Conservation (phyloP, 92 coral and sea anemone genomes). For the Metridium senile region DNA sequence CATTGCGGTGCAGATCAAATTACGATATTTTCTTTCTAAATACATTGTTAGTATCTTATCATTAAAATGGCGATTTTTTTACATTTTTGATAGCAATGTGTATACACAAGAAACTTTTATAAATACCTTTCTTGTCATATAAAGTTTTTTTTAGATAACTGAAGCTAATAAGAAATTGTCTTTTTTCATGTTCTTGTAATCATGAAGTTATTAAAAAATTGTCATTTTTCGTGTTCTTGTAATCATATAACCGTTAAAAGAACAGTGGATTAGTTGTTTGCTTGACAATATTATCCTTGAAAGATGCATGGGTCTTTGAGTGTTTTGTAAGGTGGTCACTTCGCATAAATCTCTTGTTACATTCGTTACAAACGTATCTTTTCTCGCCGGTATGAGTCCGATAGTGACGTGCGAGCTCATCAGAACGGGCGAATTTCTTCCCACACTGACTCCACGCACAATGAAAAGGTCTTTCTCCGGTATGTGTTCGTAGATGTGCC, state of each 20-base stretch:
- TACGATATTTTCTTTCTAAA: not conserved
- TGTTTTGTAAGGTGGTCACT: constrained; percentile 93
- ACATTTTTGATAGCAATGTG: not conserved
- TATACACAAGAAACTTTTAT: not conserved
- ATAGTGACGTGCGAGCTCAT: constrained; percentile 90
- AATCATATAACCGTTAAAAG: constrained; percentile 38
- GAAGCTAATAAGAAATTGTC: not conserved
- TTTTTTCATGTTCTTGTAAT: not conserved
- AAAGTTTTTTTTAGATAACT: no score
- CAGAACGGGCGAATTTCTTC: constrained; percentile 93
- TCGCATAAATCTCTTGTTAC: constrained; percentile 88
- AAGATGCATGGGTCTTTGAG: constrained; percentile 73
- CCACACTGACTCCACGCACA: constrained; percentile 88
- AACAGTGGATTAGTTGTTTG: constrained; percentile 75
- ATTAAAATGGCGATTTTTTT: not conserved
- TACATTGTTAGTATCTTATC: not conserved
- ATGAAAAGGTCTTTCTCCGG: constrained; percentile 88
- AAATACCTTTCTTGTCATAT: not conserved
- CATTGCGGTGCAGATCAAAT: not conserved
- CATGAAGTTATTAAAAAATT: not conserved
- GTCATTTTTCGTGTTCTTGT: not conserved
- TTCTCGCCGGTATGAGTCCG: constrained; percentile 95
- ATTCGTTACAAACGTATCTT: constrained; percentile 76
- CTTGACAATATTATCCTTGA: constrained; percentile 64
- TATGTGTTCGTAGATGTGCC: constrained; percentile 89